Evolutionary conservation across 2,797 vertebrate genomes (phyloP), one percentile per base, ranked within the genome.

Genomic region (Fistularia tabacaria): DNA sequence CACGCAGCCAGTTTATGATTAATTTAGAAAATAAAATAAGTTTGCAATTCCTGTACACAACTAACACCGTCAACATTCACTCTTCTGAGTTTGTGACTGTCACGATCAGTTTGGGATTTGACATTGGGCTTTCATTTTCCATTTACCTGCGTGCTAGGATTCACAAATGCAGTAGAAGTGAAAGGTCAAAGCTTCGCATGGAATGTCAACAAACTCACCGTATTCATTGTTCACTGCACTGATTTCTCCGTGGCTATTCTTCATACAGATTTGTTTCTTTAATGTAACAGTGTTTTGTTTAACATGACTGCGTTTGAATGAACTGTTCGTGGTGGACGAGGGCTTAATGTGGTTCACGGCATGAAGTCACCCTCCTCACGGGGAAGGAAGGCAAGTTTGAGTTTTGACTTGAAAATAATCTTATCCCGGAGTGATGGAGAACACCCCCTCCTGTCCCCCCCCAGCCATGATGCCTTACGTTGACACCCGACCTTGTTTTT

Each of bases 151-250:
- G 25, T 5, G 25, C 39, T 53, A 44, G 12, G 8, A 42, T 59
- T 48, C 25, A 25, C 25, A 53, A 13, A 51, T 12, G 41, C 12
- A 10, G 38, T 49, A 51, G 14, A 38, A 13, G 49, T 70, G 25
- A 61, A 12, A 40, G 25, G 25, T 25, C 25, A 25, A 25, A 40
- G 39, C 39, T 40, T 40, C 1, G 39, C 39, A 25, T 25, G 25
- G 25, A 25, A 25, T 25, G 5, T 25, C 25, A 25, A 25, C 11
- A 8, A 8, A 1, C 9, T 40, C 6, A 9, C 1, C 13, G 7
- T 51, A 15, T 41, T 7, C 7, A 41, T 6, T 75, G 79, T 86
- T 73, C 50, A 50, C 62, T 79, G 83, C 87, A 89, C 87, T 88
- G 88, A 85, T 80, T 71, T 77, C 10, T 72, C 54, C 59, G 55